phyloP scores from a whole-genome alignment of 37 sponge, comb jelly and placozoan species.

The Hexactinellida sp. region DNA sequence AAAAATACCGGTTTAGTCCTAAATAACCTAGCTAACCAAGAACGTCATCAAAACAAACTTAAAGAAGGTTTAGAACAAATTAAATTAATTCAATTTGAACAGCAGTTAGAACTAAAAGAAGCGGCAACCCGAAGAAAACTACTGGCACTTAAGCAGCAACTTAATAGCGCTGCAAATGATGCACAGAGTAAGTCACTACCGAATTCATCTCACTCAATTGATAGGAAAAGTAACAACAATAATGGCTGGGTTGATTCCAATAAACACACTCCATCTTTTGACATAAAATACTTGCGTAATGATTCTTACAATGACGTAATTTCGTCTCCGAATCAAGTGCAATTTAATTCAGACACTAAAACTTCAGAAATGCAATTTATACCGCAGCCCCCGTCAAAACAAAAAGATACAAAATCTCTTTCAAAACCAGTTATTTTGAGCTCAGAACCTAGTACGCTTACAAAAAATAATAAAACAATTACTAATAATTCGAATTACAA shows the following conservation, averaged over 20 bases:
- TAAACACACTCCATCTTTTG: too few species aligned
- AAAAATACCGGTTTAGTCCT: not conserved
- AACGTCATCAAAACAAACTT: slow-evolving; percentile 16
- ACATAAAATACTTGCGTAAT: not conserved
- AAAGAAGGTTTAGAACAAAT: slow-evolving; percentile 37
- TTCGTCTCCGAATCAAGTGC: too few species aligned
- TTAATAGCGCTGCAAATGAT: not conserved
- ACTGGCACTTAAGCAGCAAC: slow-evolving; percentile 48
- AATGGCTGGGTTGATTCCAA: not conserved
- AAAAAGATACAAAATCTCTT: not conserved
- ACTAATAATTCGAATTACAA: not conserved
- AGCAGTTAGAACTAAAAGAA: slow-evolving; percentile 62
- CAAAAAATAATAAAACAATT: not conserved
- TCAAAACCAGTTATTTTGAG: not conserved
- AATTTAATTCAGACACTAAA: not conserved
- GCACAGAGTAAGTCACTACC: not conserved
- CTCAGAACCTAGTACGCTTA: not conserved
- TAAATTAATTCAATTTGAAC: slow-evolving; percentile 42
- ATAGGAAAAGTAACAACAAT: not conserved
- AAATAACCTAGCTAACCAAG: not conserved
- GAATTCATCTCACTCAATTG: not conserved
- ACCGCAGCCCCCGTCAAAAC: not conserved
- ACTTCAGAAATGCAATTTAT: not conserved
- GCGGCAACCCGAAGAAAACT: slow-evolving; percentile 61
- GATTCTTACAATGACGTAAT: not conserved